A percentile compares a stretch with the other conserved stretches of the same genome.
Evolutionary conservation across 1,140 invertebrate species (phyloP).

Genomic region (Zaprionus lachaisei): DNA sequence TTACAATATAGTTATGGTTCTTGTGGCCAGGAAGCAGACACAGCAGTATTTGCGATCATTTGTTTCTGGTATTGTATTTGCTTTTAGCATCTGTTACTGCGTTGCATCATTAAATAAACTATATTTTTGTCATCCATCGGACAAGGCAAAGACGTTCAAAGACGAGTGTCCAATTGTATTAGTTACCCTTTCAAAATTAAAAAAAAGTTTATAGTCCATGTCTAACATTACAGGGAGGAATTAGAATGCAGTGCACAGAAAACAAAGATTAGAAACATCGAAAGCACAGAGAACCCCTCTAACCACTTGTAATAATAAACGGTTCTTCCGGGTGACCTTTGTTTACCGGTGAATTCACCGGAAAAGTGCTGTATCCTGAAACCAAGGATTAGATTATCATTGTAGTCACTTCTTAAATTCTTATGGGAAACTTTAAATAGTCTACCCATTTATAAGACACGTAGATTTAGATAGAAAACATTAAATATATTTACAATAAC

Average conservation of each 20-base stretch:
- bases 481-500: constrained; percentile 17
- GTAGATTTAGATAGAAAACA: background rate
- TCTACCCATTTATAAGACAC: background rate
- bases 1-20: background rate
- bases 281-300: too few relatives aligned
- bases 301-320: background rate
- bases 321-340: background rate
- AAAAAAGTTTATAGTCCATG: background rate
- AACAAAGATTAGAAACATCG: background rate
- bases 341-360: background rate
- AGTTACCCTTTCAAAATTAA: background rate
- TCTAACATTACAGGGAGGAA: background rate
- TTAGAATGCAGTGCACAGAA: background rate
- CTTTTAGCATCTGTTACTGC: background rate
- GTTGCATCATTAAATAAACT: background rate
- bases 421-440: background rate
- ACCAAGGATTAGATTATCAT: background rate
- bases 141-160: background rate
- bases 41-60: background rate
- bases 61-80: background rate
- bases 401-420: background rate
- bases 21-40: background rate
- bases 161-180: background rate
- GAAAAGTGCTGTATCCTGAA: background rate
- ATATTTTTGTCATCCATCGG: background rate